Conservation (phyloP, 2,113 vertebrate species). For the Aramus guarauna region DNA sequence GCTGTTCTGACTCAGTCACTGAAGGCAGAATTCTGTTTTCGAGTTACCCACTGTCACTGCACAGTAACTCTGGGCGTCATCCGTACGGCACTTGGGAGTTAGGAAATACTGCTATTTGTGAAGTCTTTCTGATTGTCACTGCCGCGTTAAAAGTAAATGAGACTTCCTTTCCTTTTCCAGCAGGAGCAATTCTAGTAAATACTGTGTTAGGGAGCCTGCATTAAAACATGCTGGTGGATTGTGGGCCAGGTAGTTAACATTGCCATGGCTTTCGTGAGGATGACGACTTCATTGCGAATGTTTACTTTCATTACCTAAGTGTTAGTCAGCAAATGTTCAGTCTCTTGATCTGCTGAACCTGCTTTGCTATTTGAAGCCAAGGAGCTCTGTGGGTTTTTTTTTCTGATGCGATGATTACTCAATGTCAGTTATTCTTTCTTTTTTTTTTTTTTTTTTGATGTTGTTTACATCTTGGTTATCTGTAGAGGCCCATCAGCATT, state of each 20-base stretch:
- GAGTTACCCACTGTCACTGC: background rate
- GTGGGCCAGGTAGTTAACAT: conserved; percentile 5
- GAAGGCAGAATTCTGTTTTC: conserved; percentile 19
- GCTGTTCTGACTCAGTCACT: conserved; percentile 25
- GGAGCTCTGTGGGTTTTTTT: background rate
- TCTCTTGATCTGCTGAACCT: conserved; percentile 33
- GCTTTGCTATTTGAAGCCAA: conserved; percentile 33
- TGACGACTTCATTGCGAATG: conserved; percentile 25
- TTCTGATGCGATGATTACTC: background rate
- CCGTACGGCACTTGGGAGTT: background rate
- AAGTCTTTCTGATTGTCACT: background rate
- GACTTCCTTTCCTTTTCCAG: background rate
- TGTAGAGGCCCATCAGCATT: background rate
- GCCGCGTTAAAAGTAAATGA: background rate
- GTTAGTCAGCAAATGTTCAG: conserved; percentile 21
- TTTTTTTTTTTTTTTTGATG: background rate
- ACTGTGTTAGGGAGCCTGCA: background rate
- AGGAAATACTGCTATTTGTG: no score
- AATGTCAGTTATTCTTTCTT: background rate
- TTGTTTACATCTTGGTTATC: conserved; percentile 23
- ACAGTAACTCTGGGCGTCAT: background rate
- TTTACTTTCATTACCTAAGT: conserved; percentile 36
- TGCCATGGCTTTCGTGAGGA: background rate
- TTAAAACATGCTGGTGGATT: background rate
- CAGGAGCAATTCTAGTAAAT: background rate